Percentiles rank a stretch among this genome's conserved stretches.
These are phyloP conservation scores for Oedothorax gibbosus DNA, from an alignment of 1,140 invertebrate species.

Conservation along the genomic window DNA sequence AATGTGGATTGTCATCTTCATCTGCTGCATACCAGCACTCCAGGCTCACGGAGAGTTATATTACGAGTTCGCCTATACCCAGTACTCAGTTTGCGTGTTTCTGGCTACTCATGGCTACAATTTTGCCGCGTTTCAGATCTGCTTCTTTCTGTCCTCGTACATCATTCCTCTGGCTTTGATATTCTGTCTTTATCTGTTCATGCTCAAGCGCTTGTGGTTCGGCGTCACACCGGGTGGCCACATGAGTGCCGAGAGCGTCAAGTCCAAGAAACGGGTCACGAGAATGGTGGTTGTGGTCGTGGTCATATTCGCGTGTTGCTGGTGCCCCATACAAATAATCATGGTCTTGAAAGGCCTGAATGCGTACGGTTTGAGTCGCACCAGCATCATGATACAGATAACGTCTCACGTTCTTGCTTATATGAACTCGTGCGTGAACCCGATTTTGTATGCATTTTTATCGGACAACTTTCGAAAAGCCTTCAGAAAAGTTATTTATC, in stretches of 20 bases:
- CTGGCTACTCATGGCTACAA: constrained; percentile 61
- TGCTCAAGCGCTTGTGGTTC: constrained; percentile 90
- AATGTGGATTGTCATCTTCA: constrained; percentile 84
- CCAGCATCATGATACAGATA: constrained; percentile 83
- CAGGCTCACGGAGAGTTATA: constrained; percentile 80
- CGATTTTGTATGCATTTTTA: constrained; percentile 91
- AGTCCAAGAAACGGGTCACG: constrained; percentile 91
- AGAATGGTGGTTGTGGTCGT: constrained; percentile 94
- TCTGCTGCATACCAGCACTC: constrained; percentile 80
- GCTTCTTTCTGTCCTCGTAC: constrained; percentile 86
- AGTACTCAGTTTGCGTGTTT: constrained; percentile 61
- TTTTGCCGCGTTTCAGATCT: constrained; percentile 67
- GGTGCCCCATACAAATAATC: constrained; percentile 92
- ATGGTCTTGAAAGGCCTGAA: constrained; percentile 82
- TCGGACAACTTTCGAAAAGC: constrained; percentile 89
- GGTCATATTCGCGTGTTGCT: constrained; percentile 93
- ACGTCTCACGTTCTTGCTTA: constrained; percentile 91
- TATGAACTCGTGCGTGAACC: constrained; percentile 94
- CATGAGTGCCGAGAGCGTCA: constrained; percentile 77
- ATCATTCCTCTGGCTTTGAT: constrained; percentile 86
- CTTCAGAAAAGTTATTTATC: constrained; percentile 76
- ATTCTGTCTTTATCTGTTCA: constrained; percentile 88
- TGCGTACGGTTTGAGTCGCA: constrained; percentile 75
- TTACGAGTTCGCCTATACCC: constrained; percentile 25
- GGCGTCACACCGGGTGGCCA: constrained; percentile 79